Conservation (phyloP, 2,113 vertebrate genomes). For the Tetraodon nigroviridis region DNA sequence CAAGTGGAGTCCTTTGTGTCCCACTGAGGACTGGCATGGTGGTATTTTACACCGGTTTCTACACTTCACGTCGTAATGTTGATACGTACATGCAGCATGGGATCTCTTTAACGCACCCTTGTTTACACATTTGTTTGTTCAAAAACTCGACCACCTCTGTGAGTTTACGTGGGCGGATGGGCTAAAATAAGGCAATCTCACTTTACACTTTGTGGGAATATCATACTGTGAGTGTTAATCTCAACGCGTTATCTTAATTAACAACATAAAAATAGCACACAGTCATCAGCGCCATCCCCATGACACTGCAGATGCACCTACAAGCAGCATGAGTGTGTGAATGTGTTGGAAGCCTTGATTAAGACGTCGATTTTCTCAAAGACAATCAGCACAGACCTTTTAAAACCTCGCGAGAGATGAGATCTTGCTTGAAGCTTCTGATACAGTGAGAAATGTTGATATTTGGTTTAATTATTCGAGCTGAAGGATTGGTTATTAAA, state of each 20-base stretch:
- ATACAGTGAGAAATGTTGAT: too few relatives aligned
- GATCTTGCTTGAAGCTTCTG: too few relatives aligned
- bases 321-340: background rate
- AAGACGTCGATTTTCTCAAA: background rate
- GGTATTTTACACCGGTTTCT: background rate
- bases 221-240: slow-evolving; percentile 54
- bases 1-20: background rate
- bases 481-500: too few relatives aligned
- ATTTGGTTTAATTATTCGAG: too few relatives aligned
- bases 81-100: background rate
- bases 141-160: slow-evolving; percentile 28
- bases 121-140: too few relatives aligned
- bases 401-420: too few relatives aligned
- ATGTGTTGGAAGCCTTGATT: background rate
- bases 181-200: slow-evolving; percentile 50
- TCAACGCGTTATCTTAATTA: slow-evolving; percentile 65
- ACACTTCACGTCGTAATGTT: background rate
- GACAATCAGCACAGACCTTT: too few relatives aligned
- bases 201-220: slow-evolving; percentile 45
- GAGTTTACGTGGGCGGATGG: slow-evolving; percentile 26
- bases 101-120: too few relatives aligned
- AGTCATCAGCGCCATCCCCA: slow-evolving; percentile 35
- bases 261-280: slow-evolving; percentile 59
- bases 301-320: slow-evolving; percentile 25
- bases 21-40: background rate